A percentile compares a stretch with the other conserved stretches of the same genome.
phyloP scores from a whole-genome alignment of 64 coral and sea anemone genomes.

The Pocillopora damicornis region DNA sequence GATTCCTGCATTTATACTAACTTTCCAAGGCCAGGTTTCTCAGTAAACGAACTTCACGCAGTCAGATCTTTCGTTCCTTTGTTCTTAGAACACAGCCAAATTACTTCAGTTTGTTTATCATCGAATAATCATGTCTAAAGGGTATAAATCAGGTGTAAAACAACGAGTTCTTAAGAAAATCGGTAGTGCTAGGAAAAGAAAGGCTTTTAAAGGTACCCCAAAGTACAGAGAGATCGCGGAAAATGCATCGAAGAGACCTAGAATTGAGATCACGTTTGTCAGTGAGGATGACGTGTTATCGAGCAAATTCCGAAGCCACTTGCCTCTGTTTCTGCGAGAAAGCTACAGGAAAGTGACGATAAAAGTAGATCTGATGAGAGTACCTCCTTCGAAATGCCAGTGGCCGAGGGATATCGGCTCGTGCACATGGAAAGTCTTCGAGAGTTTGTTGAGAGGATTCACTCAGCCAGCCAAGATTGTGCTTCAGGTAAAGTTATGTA shows the following conservation, averaged over 20 bases:
- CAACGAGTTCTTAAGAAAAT: not conserved
- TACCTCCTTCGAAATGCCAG: slow-evolving; percentile 1
- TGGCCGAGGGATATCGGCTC: slow-evolving; percentile 34
- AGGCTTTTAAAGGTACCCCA: not conserved
- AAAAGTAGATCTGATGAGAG: slow-evolving; percentile 46
- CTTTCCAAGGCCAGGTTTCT: not conserved
- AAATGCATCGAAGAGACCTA: not conserved
- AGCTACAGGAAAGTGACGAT: slow-evolving; percentile 1
- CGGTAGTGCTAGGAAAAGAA: not conserved
- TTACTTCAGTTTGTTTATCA: not conserved
- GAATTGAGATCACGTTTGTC: slow-evolving; percentile 28
- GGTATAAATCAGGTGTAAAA: slow-evolving; percentile 1
- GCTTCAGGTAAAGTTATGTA: slow-evolving; percentile 22
- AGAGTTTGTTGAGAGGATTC: slow-evolving; percentile 32
- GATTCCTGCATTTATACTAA: not conserved
- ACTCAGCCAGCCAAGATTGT: slow-evolving; percentile 11
- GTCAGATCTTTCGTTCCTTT: too few relatives aligned
- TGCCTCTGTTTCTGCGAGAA: slow-evolving; percentile 45
- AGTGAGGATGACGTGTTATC: slow-evolving; percentile 18
- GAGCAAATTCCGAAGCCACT: slow-evolving; percentile 29
- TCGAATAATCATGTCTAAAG: not conserved
- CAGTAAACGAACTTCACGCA: not conserved
- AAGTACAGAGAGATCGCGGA: not conserved
- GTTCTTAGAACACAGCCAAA: not conserved
- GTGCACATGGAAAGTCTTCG: slow-evolving; percentile 27